Evolutionary conservation across 2,113 vertebrate species (phyloP).

Genomic region (Chaetorhynchus papuensis): DNA sequence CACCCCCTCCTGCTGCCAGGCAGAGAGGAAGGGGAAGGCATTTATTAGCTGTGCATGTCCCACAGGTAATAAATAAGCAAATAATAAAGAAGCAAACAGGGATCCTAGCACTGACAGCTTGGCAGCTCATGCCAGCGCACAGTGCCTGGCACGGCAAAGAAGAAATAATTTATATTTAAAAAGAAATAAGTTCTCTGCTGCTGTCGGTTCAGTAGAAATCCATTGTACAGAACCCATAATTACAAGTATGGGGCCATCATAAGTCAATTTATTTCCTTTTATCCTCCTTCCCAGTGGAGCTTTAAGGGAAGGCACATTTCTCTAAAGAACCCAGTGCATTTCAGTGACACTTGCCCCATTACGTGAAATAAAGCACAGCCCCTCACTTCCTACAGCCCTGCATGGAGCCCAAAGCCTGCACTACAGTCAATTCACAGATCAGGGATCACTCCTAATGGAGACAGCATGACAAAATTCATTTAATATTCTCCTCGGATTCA

Average conservation of each 20-base stretch:
- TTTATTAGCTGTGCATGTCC: neutral
- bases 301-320: neutral
- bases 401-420: neutral
- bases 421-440: neutral
- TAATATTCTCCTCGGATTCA: slow-evolving; percentile 48
- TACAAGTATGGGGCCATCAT: neutral
- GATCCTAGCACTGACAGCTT: neutral
- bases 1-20: neutral
- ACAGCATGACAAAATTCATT: slow-evolving; percentile 24
- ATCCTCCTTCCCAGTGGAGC: neutral
- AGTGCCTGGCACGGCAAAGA: neutral
- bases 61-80: neutral
- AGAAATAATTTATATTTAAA: neutral
- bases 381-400: neutral
- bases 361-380: neutral
- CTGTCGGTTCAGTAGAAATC: neutral
- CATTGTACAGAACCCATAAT: neutral
- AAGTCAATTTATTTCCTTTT: slow-evolving; percentile 3
- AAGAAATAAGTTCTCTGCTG: neutral
- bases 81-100: neutral
- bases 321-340: neutral
- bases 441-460: slow-evolving; percentile 26
- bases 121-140: neutral
- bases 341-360: neutral
- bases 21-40: neutral